phyloP scores from a whole-genome alignment of 2,113 vertebrate genomes.

The Gobio gobio region DNA sequence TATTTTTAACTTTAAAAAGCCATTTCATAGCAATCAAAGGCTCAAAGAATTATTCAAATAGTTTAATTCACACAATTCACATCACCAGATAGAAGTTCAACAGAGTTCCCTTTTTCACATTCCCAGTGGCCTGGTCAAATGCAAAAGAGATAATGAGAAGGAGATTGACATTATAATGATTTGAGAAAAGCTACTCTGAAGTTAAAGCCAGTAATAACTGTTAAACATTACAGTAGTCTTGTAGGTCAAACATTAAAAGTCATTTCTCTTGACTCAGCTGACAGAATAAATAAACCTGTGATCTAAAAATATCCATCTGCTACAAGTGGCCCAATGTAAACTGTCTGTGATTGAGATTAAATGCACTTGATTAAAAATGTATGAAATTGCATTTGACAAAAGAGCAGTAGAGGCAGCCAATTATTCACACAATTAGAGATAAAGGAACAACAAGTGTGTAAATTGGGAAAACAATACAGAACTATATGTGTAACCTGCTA shows the following conservation, averaged over 20 bases:
- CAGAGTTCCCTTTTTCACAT: neutral
- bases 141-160: conserved; percentile 10
- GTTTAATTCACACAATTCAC: conserved; percentile 1
- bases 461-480: neutral
- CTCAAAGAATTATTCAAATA: neutral
- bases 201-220: neutral
- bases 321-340: neutral
- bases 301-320: conserved; percentile 19
- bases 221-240: conserved; percentile 26
- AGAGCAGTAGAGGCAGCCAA: neutral
- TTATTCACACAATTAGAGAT: conserved; percentile 27
- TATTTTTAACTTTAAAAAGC: neutral
- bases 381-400: conserved; percentile 31
- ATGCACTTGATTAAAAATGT: conserved; percentile 43
- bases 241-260: conserved; percentile 31
- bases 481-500: neutral
- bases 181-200: conserved; percentile 13
- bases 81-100: neutral
- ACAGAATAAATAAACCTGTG: conserved; percentile 3
- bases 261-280: neutral
- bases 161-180: conserved; percentile 31
- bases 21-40: conserved; percentile 2
- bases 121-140: neutral
- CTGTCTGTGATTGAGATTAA: conserved; percentile 17
- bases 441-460: neutral